Conservation (phyloP, 2,888 invertebrate species). For the Agrypnus murinus region DNA sequence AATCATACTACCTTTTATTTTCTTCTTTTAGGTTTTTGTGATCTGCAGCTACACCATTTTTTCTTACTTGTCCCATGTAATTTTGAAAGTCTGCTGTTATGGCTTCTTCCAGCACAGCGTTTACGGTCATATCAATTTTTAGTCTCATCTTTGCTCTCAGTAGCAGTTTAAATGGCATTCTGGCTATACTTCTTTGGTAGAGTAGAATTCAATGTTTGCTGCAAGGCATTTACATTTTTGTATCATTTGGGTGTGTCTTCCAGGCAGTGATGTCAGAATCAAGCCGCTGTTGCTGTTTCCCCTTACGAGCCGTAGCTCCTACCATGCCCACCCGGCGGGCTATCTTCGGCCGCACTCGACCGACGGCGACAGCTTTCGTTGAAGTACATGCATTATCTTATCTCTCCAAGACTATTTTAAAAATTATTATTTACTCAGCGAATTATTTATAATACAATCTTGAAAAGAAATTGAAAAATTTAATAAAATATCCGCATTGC, state of each 20-base stretch:
- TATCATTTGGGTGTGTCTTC: not conserved
- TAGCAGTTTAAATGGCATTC: constrained; percentile 17
- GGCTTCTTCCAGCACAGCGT: constrained; percentile 19
- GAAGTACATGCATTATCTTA: too few relatives aligned
- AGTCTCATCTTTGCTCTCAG: constrained; percentile 2
- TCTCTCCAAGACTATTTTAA: too few relatives aligned
- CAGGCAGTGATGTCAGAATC: too few relatives aligned
- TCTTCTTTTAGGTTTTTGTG: constrained; percentile 20
- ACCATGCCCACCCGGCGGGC: too few relatives aligned
- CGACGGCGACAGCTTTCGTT: too few relatives aligned
- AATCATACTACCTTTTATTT: not conserved
- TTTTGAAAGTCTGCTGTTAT: not conserved
- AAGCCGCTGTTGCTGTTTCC: not conserved
- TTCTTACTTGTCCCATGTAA: not conserved
- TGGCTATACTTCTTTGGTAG: constrained; percentile 14
- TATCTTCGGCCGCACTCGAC: too few relatives aligned
- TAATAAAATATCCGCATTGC: too few relatives aligned
- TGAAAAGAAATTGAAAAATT: too few relatives aligned
- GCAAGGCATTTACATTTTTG: constrained; percentile 1
- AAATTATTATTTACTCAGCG: too few relatives aligned
- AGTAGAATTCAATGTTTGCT: constrained; percentile 23
- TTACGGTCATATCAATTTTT: not conserved
- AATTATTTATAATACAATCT: too few relatives aligned
- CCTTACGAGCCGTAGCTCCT: too few relatives aligned
- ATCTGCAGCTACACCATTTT: not conserved